Evolutionary conservation across 2,113 vertebrate species (phyloP).

Genomic region (Camelus bactrianus): DNA sequence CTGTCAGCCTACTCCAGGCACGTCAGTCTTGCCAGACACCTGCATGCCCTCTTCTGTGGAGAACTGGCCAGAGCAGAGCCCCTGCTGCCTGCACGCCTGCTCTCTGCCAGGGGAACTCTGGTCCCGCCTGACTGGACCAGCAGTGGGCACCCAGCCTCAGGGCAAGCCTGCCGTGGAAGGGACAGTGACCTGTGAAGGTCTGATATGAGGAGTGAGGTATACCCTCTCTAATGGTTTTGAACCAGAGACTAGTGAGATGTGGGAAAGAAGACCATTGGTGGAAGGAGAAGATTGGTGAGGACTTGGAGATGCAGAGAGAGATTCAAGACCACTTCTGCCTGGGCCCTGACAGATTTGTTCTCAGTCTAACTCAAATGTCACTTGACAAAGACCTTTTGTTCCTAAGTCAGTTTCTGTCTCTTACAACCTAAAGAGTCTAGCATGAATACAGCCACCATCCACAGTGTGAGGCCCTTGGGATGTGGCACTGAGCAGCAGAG

Average conservation of each 20-base stretch:
- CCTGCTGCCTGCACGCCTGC: neutral
- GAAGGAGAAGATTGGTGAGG: no score
- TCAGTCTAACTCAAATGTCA: neutral
- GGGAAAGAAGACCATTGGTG: neutral
- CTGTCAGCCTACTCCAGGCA: neutral
- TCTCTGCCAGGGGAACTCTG: neutral
- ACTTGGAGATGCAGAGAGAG: neutral
- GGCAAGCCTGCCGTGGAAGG: neutral
- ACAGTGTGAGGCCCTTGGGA: rapidly evolving
- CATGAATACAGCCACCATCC: neutral
- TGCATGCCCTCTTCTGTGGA: rapidly evolving
- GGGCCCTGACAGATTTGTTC: neutral
- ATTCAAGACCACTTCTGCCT: no score
- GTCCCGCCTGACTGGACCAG: neutral
- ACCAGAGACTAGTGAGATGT: neutral
- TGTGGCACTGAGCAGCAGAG: neutral
- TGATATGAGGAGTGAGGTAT: neutral
- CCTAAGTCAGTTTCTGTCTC: neutral
- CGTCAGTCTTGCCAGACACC: rapidly evolving
- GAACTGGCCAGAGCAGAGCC: neutral
- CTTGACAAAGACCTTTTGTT: neutral
- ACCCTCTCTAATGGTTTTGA: neutral
- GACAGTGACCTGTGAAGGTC: neutral
- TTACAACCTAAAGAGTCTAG: neutral
- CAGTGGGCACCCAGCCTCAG: no score